Evolutionary conservation across 2,888 invertebrate species (phyloP).

Genomic region (Helicoverpa assulta): DNA sequence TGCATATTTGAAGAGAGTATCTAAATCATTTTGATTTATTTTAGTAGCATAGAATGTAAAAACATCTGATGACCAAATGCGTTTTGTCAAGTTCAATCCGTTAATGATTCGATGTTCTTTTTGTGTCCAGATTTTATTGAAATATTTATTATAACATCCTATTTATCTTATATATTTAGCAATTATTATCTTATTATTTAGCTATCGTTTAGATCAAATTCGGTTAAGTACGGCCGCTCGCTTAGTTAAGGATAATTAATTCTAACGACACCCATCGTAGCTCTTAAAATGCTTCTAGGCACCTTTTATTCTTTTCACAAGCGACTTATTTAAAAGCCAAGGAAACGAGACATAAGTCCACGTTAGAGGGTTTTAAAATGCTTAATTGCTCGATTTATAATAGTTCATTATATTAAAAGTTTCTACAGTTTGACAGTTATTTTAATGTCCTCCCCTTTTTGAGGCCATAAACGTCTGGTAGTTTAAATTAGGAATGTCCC

Average conservation of each 20-base stretch:
- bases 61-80: no score
- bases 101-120: no score
- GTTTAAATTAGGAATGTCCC: conserved; percentile 58
- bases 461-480: conserved; percentile 53
- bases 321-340: conserved; percentile 75
- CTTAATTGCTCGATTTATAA: conserved; percentile 82
- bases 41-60: no score
- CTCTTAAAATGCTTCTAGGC: conserved; percentile 68
- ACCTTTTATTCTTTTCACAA: conserved; percentile 58
- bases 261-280: conserved; percentile 71
- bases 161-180: no score
- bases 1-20: no score
- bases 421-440: conserved; percentile 64
- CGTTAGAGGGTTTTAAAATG: conserved; percentile 74
- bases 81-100: no score
- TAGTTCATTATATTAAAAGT: conserved; percentile 68
- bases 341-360: conserved; percentile 79
- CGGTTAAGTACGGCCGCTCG: conserved; percentile 65
- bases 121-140: no score
- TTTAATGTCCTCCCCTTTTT: conserved; percentile 60
- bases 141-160: no score
- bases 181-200: no score
- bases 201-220: conserved; percentile 23
- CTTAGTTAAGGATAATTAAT: conserved; percentile 79
- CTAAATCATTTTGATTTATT: no score